These are phyloP conservation scores for Entomobrya multifasciata DNA, from an alignment of 2,888 invertebrate species.

Conservation along the genomic window DNA sequence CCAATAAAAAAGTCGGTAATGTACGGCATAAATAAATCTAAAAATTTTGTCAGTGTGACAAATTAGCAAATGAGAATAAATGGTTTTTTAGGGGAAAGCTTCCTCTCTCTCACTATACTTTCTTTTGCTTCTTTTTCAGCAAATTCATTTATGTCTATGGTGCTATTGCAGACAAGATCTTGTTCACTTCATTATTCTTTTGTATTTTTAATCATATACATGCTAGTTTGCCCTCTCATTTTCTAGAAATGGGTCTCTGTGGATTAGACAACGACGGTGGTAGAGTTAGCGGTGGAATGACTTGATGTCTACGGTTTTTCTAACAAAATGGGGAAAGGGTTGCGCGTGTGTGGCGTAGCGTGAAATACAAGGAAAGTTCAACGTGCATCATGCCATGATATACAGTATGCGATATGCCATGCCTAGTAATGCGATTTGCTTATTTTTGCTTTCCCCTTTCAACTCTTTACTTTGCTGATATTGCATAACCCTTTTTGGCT, in stretches of 20 bases:
- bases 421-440: not conserved
- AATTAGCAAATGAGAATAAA: slow-evolving; percentile 76
- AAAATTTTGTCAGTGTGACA: slow-evolving; percentile 77
- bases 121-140: not conserved
- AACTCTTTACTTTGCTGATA: not conserved
- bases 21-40: slow-evolving; percentile 76
- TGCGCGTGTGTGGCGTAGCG: not conserved
- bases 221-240: slow-evolving; percentile 77
- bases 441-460: slow-evolving; percentile 17
- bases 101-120: slow-evolving; percentile 39
- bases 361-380: not conserved
- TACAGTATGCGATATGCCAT: too few species aligned
- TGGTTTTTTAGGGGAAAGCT: slow-evolving; percentile 71
- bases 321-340: slow-evolving; percentile 50
- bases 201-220: slow-evolving; percentile 78
- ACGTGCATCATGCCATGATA: not conserved
- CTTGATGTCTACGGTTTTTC: slow-evolving; percentile 47
- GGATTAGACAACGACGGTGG: slow-evolving; percentile 60
- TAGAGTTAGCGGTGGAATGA: too few species aligned
- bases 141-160: not conserved
- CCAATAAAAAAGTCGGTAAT: too few species aligned
- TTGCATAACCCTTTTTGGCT: slow-evolving; percentile 31
- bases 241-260: slow-evolving; percentile 77
- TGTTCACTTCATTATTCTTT: slow-evolving; percentile 79
- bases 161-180: slow-evolving; percentile 76